These are phyloP conservation scores for Cosmia pyralina DNA, from an alignment of 2,888 invertebrate species.

Conservation along the genomic window DNA sequence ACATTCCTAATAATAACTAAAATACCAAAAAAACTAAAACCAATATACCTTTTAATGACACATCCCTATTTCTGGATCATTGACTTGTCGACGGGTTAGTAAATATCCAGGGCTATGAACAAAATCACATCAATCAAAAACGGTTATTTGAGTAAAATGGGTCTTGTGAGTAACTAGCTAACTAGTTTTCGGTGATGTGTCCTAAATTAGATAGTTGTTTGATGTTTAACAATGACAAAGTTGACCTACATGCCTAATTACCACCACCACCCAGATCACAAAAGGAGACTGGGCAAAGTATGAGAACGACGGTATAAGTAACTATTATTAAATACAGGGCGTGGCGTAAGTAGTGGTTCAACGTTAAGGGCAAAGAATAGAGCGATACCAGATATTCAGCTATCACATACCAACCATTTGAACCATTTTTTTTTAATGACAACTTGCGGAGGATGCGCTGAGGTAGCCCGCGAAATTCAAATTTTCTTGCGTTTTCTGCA, in stretches of 20 bases:
- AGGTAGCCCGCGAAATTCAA: too few species aligned
- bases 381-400: too few species aligned
- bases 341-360: too few species aligned
- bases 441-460: too few species aligned
- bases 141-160: not conserved
- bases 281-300: not conserved
- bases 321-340: too few species aligned
- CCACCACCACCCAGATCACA: too few species aligned
- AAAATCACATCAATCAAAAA: conserved; percentile 25
- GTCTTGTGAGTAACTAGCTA: not conserved
- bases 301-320: not conserved
- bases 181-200: not conserved
- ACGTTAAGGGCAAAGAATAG: too few species aligned
- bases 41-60: conserved; percentile 11
- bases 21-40: conserved; percentile 10
- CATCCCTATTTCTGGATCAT: conserved; percentile 14
- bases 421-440: too few species aligned
- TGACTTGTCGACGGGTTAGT: conserved; percentile 24
- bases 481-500: too few species aligned
- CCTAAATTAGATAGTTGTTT: not conserved
- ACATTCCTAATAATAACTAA: conserved; percentile 20
- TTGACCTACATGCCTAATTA: not conserved
- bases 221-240: not conserved
- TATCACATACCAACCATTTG: too few species aligned
- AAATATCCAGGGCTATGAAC: conserved; percentile 20